phyloP scores from a whole-genome alignment of 1,140 invertebrate species.

The Contarinia nasturtii region DNA sequence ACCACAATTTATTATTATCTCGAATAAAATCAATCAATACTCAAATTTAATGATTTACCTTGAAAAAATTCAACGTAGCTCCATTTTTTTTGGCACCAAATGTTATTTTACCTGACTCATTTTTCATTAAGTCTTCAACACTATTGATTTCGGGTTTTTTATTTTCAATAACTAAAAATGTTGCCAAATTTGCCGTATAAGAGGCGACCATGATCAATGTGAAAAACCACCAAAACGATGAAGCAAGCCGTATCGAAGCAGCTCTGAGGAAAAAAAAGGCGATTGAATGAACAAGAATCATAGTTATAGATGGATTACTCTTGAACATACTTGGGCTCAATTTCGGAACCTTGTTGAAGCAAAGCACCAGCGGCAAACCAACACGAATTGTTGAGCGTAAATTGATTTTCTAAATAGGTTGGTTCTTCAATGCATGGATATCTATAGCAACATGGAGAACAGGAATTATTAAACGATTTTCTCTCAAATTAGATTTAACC shows the following conservation, averaged over 20 bases:
- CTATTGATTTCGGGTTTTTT: slow-evolving; percentile 59
- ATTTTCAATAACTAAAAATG: slow-evolving; percentile 80
- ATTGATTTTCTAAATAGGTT: slow-evolving; percentile 59
- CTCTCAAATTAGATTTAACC: too few species aligned
- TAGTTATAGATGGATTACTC: background rate
- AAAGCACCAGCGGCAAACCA: slow-evolving; percentile 69
- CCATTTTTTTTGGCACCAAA: slow-evolving; percentile 72
- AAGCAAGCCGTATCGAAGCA: slow-evolving; percentile 55
- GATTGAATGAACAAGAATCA: too few species aligned
- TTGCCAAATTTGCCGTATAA: slow-evolving; percentile 92
- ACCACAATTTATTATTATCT: too few species aligned
- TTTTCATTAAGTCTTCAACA: slow-evolving; percentile 69
- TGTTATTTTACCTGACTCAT: slow-evolving; percentile 47
- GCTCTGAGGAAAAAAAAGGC: too few species aligned
- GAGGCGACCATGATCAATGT: slow-evolving; percentile 89
- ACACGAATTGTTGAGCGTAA: slow-evolving; percentile 60
- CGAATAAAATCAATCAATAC: too few species aligned
- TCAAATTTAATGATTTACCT: too few species aligned
- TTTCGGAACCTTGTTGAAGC: slow-evolving; percentile 72
- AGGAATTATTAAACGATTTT: too few species aligned
- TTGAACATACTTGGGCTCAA: slow-evolving; percentile 47
- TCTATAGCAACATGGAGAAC: too few species aligned
- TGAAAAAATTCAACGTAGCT: slow-evolving; percentile 68
- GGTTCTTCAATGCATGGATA: slow-evolving; percentile 61
- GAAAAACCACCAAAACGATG: slow-evolving; percentile 85